Conservation (phyloP, 1,140 invertebrate species). For the Bicyclus anynana region DNA sequence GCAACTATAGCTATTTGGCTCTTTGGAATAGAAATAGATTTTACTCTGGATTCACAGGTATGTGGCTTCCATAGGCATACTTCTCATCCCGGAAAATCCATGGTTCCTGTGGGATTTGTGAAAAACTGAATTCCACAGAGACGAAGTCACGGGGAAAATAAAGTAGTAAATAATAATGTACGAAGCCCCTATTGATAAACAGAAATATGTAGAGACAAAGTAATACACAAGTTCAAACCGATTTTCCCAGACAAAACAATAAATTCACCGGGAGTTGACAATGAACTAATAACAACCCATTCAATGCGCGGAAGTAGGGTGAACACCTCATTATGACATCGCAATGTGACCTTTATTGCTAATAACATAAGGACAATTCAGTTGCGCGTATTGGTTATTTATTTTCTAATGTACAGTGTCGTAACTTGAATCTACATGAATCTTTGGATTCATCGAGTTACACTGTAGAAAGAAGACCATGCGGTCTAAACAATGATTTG, state of each 20-base stretch:
- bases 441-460: not conserved
- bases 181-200: too few species aligned
- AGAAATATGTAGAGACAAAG: not conserved
- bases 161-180: too few species aligned
- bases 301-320: not conserved
- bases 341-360: not conserved
- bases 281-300: constrained; percentile 6
- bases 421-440: not conserved
- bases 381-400: not conserved
- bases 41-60: too few species aligned
- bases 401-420: not conserved
- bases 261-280: not conserved
- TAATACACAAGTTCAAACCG: not conserved
- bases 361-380: not conserved
- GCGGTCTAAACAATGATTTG: too few species aligned
- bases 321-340: not conserved
- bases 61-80: too few species aligned
- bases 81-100: too few species aligned
- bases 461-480: not conserved
- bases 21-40: too few species aligned
- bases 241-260: not conserved
- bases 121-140: too few species aligned
- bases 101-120: too few species aligned
- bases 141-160: too few species aligned
- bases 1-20: too few species aligned